phyloP scores from a whole-genome alignment of 2,888 invertebrate genomes.

The Aethes cnicana region DNA sequence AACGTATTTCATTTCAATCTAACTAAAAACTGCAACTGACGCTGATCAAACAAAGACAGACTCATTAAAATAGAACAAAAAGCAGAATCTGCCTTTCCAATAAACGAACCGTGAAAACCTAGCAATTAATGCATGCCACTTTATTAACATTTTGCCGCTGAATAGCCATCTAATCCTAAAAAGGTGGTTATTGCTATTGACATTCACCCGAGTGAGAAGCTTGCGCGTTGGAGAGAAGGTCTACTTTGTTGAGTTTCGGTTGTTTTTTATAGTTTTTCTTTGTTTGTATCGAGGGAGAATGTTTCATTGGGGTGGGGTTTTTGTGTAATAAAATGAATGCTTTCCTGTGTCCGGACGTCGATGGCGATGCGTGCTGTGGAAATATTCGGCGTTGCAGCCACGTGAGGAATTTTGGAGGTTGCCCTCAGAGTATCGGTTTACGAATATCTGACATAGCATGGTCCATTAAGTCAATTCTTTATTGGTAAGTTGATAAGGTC shows the following conservation, averaged over 20 bases:
- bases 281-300: slow-evolving; percentile 44
- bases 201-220: slow-evolving; percentile 38
- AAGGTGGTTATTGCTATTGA: slow-evolving; percentile 39
- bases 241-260: slow-evolving; percentile 35
- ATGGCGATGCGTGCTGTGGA: slow-evolving; percentile 53
- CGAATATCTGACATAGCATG: slow-evolving; percentile 4
- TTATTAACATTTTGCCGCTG: slow-evolving; percentile 64
- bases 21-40: background rate
- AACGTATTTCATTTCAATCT: background rate
- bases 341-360: slow-evolving; percentile 62
- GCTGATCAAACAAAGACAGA: slow-evolving; percentile 36
- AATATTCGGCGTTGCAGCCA: slow-evolving; percentile 39
- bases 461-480: no score
- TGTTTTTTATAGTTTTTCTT: slow-evolving; percentile 43
- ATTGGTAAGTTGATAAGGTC: no score
- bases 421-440: slow-evolving; percentile 12
- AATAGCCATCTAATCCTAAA: slow-evolving; percentile 33
- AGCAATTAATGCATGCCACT: slow-evolving; percentile 69
- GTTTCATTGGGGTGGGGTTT: slow-evolving; percentile 63
- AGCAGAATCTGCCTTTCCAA: slow-evolving; percentile 39
- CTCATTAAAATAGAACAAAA: slow-evolving; percentile 47
- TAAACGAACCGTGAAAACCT: slow-evolving; percentile 69
- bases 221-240: slow-evolving; percentile 39
- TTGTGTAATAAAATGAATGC: slow-evolving; percentile 69
- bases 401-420: slow-evolving; percentile 34